Percentiles rank a stretch among this genome's conserved stretches.
Evolutionary conservation across 2,888 invertebrate species (phyloP).

Genomic region (Epiblema foenella): DNA sequence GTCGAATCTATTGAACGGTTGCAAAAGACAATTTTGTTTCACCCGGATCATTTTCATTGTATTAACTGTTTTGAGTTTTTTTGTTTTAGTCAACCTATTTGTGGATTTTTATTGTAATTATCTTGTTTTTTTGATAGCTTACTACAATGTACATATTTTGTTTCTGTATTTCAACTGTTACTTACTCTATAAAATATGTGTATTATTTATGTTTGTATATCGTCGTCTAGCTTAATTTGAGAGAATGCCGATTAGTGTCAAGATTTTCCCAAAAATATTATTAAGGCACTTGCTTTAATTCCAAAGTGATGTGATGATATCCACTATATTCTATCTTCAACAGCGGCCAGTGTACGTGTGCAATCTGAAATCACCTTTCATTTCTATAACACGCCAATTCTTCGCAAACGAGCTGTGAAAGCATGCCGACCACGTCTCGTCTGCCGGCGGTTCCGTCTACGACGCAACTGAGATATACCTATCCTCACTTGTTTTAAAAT

Average conservation of each 20-base stretch:
- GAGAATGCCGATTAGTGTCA: too few species aligned
- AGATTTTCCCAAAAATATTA: too few species aligned
- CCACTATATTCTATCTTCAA: constrained; percentile 56
- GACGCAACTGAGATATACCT: constrained; percentile 7
- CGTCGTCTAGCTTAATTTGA: too few species aligned
- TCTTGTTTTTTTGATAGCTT: too few species aligned
- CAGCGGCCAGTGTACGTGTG: constrained; percentile 65
- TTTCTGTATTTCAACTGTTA: too few species aligned
- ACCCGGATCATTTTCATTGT: too few species aligned
- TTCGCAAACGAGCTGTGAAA: constrained; percentile 64
- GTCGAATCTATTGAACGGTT: not conserved
- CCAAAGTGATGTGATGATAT: constrained; percentile 47
- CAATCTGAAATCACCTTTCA: constrained; percentile 66
- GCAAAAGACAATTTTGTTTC: not conserved
- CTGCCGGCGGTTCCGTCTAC: constrained; percentile 20
- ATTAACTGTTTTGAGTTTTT: not conserved
- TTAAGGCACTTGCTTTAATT: too few species aligned
- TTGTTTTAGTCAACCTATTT: not conserved
- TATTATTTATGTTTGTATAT: too few species aligned
- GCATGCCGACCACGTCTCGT: constrained; percentile 68
- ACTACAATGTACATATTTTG: not conserved
- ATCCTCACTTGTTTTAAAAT: constrained; percentile 7
- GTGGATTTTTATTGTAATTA: too few species aligned
- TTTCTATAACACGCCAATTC: constrained; percentile 63
- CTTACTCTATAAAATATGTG: too few species aligned